Conservation (phyloP, 1,140 invertebrate species). For the Scaptomyza hsui region DNA sequence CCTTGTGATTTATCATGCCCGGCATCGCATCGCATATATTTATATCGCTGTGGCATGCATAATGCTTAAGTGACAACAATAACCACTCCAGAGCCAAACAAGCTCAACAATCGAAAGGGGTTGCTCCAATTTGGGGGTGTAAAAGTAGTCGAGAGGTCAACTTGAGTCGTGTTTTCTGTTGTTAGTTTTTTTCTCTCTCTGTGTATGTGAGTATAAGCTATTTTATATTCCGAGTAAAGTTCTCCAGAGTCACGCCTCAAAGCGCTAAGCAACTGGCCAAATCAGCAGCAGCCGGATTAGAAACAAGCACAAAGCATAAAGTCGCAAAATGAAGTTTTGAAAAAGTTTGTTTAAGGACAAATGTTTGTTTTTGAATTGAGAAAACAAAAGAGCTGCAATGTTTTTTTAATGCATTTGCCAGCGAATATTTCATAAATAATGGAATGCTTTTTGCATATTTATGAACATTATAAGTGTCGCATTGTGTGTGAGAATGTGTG, state of each 20-base stretch:
- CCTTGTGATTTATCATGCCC: slow-evolving; percentile 64
- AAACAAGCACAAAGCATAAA: background rate
- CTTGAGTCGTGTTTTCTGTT: slow-evolving; percentile 42
- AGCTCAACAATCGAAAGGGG: slow-evolving; percentile 33
- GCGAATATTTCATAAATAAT: slow-evolving; percentile 67
- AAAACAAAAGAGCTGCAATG: slow-evolving; percentile 14
- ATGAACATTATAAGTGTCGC: slow-evolving; percentile 51
- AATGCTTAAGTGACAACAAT: slow-evolving; percentile 69
- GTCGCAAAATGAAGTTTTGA: slow-evolving; percentile 11
- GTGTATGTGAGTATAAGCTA: slow-evolving; percentile 2
- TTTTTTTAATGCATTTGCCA: slow-evolving; percentile 63
- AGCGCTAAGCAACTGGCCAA: slow-evolving; percentile 26
- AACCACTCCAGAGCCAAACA: slow-evolving; percentile 65
- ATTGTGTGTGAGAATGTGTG: slow-evolving; percentile 15
- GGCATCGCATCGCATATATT: slow-evolving; percentile 40
- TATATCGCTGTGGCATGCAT: slow-evolving; percentile 36
- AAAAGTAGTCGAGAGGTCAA: slow-evolving; percentile 20
- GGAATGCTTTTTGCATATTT: slow-evolving; percentile 52
- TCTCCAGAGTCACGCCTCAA: slow-evolving; percentile 29
- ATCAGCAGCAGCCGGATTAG: slow-evolving; percentile 22
- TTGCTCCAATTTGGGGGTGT: background rate
- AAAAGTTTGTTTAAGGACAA: slow-evolving; percentile 22
- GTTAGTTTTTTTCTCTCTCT: slow-evolving; percentile 33
- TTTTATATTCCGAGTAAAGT: slow-evolving; percentile 27
- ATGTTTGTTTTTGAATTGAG: slow-evolving; percentile 18